phyloP scores from a whole-genome alignment of 2,797 vertebrate species.

The Tauraco hartlaubi region DNA sequence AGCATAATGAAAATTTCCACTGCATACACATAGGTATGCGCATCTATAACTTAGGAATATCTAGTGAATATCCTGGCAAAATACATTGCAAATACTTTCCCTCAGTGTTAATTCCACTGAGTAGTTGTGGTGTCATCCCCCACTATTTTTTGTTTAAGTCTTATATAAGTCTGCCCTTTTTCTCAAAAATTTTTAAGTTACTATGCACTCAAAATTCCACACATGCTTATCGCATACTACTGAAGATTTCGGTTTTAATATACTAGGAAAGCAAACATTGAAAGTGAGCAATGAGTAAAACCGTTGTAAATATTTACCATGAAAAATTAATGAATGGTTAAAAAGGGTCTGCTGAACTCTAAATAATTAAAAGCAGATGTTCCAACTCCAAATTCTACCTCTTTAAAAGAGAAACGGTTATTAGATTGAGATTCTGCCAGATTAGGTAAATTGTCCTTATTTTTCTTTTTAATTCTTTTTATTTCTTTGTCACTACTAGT shows the following conservation, averaged over 20 bases:
- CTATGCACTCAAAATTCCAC: neutral
- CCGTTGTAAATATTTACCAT: neutral
- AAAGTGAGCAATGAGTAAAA: neutral
- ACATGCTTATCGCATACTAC: neutral
- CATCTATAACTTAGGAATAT: neutral
- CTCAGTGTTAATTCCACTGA: neutral
- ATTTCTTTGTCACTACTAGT: neutral
- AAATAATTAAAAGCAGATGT: neutral
- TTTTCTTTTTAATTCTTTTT: neutral
- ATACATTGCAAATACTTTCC: neutral
- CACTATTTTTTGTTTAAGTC: neutral
- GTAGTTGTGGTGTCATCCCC: neutral
- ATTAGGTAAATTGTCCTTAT: neutral
- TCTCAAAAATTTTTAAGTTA: neutral
- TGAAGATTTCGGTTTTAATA: neutral
- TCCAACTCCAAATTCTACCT: neutral
- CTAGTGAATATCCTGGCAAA: neutral
- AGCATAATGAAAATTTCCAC: neutral
- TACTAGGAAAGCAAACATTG: neutral
- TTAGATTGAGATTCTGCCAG: neutral
- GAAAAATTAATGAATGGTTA: neutral
- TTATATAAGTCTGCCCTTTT: neutral
- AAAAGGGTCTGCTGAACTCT: neutral
- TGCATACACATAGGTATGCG: accelerated
- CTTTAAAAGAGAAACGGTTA: neutral